Evolutionary conservation across 2,797 vertebrate species (phyloP).

Genomic region (Epinephelus malabaricus): DNA sequence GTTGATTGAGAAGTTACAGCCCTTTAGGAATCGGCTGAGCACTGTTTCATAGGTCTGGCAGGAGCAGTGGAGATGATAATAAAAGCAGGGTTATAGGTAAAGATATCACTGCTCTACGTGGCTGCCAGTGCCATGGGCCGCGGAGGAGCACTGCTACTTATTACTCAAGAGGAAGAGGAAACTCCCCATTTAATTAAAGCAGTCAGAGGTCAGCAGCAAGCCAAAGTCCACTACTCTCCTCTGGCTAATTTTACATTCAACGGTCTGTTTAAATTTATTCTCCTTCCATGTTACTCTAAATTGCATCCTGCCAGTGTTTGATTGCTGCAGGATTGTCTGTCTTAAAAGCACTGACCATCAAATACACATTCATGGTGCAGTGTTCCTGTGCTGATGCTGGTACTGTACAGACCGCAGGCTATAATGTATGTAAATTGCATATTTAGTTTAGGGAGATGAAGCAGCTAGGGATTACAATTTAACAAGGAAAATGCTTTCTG

Average conservation of each 20-base stretch:
- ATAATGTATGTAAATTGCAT: constrained; percentile 85
- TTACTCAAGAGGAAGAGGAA: constrained; percentile 79
- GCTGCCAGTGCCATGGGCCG: constrained; percentile 54
- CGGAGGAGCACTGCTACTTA: constrained; percentile 70
- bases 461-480: constrained; percentile 81
- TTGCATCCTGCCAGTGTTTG: constrained; percentile 73
- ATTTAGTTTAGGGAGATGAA: constrained; percentile 81
- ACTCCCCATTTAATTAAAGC: constrained; percentile 82
- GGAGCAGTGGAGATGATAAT: constrained; percentile 54
- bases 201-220: constrained; percentile 77
- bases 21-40: constrained; percentile 40
- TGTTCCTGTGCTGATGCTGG: constrained; percentile 44
- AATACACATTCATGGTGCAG: constrained; percentile 48
- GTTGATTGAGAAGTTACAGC: constrained; percentile 40
- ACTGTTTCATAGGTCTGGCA: constrained; percentile 51
- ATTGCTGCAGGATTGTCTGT: constrained; percentile 70
- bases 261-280: constrained; percentile 67
- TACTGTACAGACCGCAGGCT: constrained; percentile 60
- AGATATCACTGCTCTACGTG: constrained; percentile 64
- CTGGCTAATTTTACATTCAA: constrained; percentile 75
- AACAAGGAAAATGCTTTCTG: constrained; percentile 80
- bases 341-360: constrained; percentile 68
- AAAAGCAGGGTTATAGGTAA: constrained; percentile 63
- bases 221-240: constrained; percentile 71
- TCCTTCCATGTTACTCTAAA: constrained; percentile 73